Evolutionary conservation across 1,140 invertebrate genomes (phyloP).

Genomic region (Schlechtendalia chinensis): DNA sequence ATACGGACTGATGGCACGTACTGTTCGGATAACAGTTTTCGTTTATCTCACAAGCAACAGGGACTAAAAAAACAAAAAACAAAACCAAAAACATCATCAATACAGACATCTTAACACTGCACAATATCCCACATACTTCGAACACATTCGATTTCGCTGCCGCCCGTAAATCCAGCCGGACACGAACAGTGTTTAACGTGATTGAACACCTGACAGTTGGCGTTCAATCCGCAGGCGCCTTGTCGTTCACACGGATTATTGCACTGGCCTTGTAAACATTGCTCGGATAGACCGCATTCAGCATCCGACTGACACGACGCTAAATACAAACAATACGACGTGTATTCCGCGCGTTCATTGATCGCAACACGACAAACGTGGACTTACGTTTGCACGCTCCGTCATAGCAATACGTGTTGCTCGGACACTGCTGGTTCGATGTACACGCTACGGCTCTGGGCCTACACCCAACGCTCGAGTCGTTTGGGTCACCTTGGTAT

Average conservation of each 20-base stretch:
- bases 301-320: slow-evolving; percentile 75
- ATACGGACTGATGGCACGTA: slow-evolving; percentile 75
- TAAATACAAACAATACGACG: slow-evolving; percentile 56
- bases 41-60: slow-evolving; percentile 69
- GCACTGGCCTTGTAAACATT: slow-evolving; percentile 80
- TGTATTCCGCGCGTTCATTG: neutral
- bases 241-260: slow-evolving; percentile 76
- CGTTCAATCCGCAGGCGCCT: slow-evolving; percentile 83
- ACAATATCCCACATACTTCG: slow-evolving; percentile 63
- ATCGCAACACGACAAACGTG: too few species aligned
- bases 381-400: slow-evolving; percentile 74
- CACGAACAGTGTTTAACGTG: slow-evolving; percentile 80
- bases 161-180: slow-evolving; percentile 81
- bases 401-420: slow-evolving; percentile 79
- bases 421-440: slow-evolving; percentile 69
- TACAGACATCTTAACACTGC: too few species aligned
- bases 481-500: slow-evolving; percentile 76
- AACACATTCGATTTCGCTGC: slow-evolving; percentile 79
- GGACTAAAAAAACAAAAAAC: slow-evolving; percentile 64
- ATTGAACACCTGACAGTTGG: slow-evolving; percentile 72
- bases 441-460: slow-evolving; percentile 72
- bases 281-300: slow-evolving; percentile 75
- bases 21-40: slow-evolving; percentile 69
- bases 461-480: slow-evolving; percentile 70
- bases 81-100: too few species aligned